Percentiles rank a stretch among this genome's conserved stretches.
Conservation (phyloP, 2,797 vertebrate species). For the Protosalanx chinensis region DNA sequence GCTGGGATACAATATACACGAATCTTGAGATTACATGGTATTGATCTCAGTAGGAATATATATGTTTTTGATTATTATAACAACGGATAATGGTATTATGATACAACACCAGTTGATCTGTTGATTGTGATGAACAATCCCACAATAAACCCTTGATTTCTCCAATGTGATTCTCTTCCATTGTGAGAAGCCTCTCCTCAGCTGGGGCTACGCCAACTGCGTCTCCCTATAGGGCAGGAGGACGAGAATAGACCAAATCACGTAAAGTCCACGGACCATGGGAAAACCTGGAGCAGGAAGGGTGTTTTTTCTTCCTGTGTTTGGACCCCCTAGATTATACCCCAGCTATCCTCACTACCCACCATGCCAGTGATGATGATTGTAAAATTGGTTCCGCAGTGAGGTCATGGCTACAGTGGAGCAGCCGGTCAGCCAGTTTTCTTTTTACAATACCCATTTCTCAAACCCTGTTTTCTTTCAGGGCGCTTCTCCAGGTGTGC, state of each 20-base stretch:
- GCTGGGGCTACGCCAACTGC: constrained; percentile 25
- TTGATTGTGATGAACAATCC: constrained; percentile 15
- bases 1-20: too few species aligned
- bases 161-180: constrained; percentile 7
- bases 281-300: constrained; percentile 67
- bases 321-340: constrained; percentile 32
- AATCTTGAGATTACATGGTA: too few species aligned
- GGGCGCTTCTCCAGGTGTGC: background rate
- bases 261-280: constrained; percentile 58
- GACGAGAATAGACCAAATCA: constrained; percentile 53
- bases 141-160: constrained; percentile 8
- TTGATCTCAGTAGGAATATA: too few species aligned
- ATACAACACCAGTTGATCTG: too few species aligned
- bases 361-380: constrained; percentile 49
- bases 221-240: constrained; percentile 34
- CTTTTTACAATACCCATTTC: constrained; percentile 1
- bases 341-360: constrained; percentile 47
- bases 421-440: constrained; percentile 26
- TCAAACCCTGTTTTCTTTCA: background rate
- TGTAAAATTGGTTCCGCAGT: constrained; percentile 62
- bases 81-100: too few species aligned
- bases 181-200: constrained; percentile 5
- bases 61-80: too few species aligned
- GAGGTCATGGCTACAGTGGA: constrained; percentile 63
- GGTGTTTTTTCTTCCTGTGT: constrained; percentile 70